Conservation (phyloP, 1,140 invertebrate species). For the Lasioglossum baleicum region DNA sequence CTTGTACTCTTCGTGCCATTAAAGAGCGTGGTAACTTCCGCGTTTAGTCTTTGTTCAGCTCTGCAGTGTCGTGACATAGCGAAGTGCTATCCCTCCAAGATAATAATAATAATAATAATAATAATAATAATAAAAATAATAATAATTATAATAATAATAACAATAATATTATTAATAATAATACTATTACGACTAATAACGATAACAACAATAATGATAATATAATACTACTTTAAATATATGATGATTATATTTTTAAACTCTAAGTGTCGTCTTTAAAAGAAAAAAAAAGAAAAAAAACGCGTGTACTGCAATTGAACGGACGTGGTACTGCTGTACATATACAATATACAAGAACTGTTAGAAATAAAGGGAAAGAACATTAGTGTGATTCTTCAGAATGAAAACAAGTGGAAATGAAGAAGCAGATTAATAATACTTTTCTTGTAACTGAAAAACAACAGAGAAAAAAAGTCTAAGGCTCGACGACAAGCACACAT, state of each 20-base stretch:
- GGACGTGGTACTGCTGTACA: slow-evolving; percentile 72
- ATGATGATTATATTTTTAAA: slow-evolving; percentile 81
- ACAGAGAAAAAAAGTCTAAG: neutral
- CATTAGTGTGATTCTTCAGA: slow-evolving; percentile 35
- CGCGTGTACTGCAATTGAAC: slow-evolving; percentile 69
- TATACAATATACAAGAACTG: slow-evolving; percentile 72
- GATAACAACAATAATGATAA: slow-evolving; percentile 58
- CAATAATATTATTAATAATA: no score
- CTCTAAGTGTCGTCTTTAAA: slow-evolving; percentile 80
- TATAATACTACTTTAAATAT: slow-evolving; percentile 78
- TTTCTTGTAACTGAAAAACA: slow-evolving; percentile 52
- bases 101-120: slow-evolving; percentile 74
- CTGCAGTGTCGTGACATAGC: slow-evolving; percentile 77
- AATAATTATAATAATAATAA: no score
- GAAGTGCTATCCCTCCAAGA: slow-evolving; percentile 79
- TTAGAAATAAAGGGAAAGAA: slow-evolving; percentile 63
- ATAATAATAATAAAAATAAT: no score
- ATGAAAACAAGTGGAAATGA: no score
- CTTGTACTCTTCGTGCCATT: slow-evolving; percentile 76
- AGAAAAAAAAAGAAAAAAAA: no score
- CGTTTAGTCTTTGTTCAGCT: slow-evolving; percentile 76
- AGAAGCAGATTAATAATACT: slow-evolving; percentile 25
- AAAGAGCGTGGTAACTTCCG: slow-evolving; percentile 78
- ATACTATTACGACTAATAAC: slow-evolving; percentile 62
- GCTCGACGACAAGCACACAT: slow-evolving; percentile 62